Evolutionary conservation across 1,140 invertebrate species (phyloP), one percentile per base, ranked within the genome.

Genomic region (Oscheius sp.): DNA sequence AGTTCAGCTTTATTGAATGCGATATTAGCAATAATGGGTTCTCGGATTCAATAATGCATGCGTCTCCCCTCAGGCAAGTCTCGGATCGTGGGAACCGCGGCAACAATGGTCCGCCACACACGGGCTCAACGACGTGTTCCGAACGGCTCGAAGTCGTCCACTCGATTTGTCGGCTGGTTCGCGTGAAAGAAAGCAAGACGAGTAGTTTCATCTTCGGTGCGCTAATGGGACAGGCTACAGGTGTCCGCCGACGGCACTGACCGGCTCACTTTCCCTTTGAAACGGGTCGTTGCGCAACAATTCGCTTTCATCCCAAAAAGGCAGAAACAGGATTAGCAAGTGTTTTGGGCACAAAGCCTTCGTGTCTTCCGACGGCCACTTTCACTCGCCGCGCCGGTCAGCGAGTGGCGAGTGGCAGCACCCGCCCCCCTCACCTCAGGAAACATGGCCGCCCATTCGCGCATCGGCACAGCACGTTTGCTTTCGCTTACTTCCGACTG

Each of bases 21-120:
- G 62, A 73, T 73, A 73, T 73, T 73, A 73, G 70, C 49, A 73
- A 73, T 73, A 66, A 73, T 65, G 63, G 63, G 63, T 7, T 23
- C 29, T 36, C 18, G 63, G 29, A 65, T 65, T 65, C 63, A 65
- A 65, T 65, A 65, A 65, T 36, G 63, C 31, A 26, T 23, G 36
- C 32, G 63, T 55, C 32, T 65, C 32, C 34, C 63, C 63, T 28
- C 18, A 55, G 70, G 70, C 61, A 35, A 15, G 31, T n/a, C 67
- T 68, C 49, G 55, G 52, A 49, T 59, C 52, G 67, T 68, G 67
- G 67, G 29, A 49, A 68, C 49, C 62, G 32, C 49, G 61, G 67
- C 49, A 55, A 55, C 49, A 55, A 55, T 55, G 49, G 49, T 26
- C 15, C 28, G 7, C n/a, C n/a, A 7, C 7, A 10, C 38, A 42